Conservation (phyloP, 1,140 invertebrate species). For the Sarcophaga bullata region DNA sequence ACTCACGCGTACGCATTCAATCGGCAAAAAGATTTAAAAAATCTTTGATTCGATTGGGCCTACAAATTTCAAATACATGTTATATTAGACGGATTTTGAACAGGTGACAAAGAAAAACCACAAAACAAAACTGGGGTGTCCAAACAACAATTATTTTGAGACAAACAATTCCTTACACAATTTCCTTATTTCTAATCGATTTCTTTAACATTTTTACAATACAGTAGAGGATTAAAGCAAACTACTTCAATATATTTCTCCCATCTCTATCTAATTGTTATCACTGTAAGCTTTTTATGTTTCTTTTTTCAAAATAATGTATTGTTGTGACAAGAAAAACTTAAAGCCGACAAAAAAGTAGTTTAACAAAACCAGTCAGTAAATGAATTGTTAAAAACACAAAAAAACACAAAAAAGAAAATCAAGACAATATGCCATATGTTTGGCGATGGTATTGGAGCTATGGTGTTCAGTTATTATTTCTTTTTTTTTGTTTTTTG, state of each 20-base stretch:
- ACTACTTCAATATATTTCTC: no score
- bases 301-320: no score
- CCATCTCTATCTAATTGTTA: no score
- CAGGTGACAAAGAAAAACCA: constrained; percentile 3
- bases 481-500: background rate
- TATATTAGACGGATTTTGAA: background rate
- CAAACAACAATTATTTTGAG: no score
- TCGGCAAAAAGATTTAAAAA: background rate
- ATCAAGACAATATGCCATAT: background rate
- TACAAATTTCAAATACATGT: background rate
- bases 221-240: no score
- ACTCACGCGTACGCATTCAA: background rate
- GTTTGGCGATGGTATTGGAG: background rate
- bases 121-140: no score
- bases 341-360: background rate
- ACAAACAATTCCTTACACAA: no score
- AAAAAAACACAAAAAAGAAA: no score
- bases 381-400: background rate
- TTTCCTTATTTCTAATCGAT: no score
- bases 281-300: no score
- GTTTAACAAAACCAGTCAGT: constrained; percentile 20
- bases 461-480: background rate
- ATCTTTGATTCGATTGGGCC: background rate
- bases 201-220: no score
- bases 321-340: background rate